A percentile compares a stretch with the other conserved stretches of the same genome.
These are phyloP conservation scores for Pelochelys cantorii DNA, from an alignment of 2,797 vertebrate species.

Conservation along the genomic window DNA sequence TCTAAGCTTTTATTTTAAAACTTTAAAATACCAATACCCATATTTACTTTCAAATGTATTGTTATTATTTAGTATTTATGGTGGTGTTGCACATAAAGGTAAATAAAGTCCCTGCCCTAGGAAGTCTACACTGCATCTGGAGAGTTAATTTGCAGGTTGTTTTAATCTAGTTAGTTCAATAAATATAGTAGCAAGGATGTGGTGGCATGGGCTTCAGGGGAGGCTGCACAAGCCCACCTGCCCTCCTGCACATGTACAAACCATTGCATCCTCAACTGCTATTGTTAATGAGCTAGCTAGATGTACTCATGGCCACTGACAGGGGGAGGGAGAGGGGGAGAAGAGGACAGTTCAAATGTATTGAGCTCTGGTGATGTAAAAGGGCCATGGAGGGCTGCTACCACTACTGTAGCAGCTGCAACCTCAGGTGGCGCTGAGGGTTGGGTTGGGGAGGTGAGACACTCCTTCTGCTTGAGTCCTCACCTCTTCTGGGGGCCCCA, in stretches of 20 bases:
- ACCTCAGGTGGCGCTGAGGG: too few species aligned
- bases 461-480: too few species aligned
- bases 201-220: background rate
- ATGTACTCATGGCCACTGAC: background rate
- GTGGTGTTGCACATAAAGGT: background rate
- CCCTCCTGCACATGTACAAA: background rate
- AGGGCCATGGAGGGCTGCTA: too few species aligned
- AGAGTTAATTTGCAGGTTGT: background rate
- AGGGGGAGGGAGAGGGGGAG: too few species aligned
- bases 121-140: background rate
- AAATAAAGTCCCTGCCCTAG: background rate
- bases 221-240: background rate
- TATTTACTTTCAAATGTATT: background rate
- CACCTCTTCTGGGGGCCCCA: too few species aligned
- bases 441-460: too few species aligned
- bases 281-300: background rate
- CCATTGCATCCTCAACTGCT: background rate
- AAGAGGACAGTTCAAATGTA: too few species aligned
- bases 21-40: background rate
- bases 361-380: too few species aligned
- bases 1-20: background rate
- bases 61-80: slow-evolving; percentile 17
- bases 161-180: background rate
- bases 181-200: too few species aligned
- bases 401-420: too few species aligned